Evolutionary conservation across 2,113 vertebrate genomes (phyloP), one percentile per base, ranked within the genome.

Genomic region (Scartelaos histophorus): DNA sequence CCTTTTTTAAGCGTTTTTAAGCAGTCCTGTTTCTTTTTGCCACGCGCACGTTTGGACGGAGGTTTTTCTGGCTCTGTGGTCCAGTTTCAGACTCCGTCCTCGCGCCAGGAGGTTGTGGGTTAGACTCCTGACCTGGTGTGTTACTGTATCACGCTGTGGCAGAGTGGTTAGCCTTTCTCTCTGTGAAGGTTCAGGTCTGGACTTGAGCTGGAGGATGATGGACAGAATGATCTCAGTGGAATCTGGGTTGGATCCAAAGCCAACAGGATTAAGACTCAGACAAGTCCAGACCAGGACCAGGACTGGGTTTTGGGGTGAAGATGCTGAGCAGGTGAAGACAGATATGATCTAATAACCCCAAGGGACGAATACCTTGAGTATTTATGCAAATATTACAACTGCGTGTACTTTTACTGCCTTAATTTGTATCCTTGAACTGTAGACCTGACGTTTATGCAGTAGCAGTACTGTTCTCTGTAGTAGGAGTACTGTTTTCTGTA

Each of bases 211-310:
- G 53, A 0, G 54, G 11, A 10, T 17, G 49, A 47, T 65, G 61
- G 61, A 71, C 47, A 58, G 25, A 5, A 38, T 76, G 73, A 73
- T 53, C 77, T 73, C 66, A 29, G 29, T 69, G 82, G 82, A 86
- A 84, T 84, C 57, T 69, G 35, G 12, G 53, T 70, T 62, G 64
- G 60, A 46, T 83, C 25, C 61, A 65, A 69, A 67, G n/a, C 34
- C n/a, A 35, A 43, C 34, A 15, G 13, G 46, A 56, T 56, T 66
- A 66, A 7, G 34, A 19, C 66, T 60, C 24, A 60, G 51, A 61
- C 58, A 61, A 34, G 58, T 61, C 15, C 58, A 61, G 58, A 34
- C 58, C 25, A 25, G 16, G 25, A 17, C 58, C 24, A 16, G 24
- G 58, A 34, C 25, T 61, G 5, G 15, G 57, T 60, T 24, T 34